A percentile compares a stretch with the other conserved stretches of the same genome.
These are phyloP conservation scores for Psittacula derbiana DNA, from an alignment of 2,797 vertebrate species.

Conservation along the genomic window DNA sequence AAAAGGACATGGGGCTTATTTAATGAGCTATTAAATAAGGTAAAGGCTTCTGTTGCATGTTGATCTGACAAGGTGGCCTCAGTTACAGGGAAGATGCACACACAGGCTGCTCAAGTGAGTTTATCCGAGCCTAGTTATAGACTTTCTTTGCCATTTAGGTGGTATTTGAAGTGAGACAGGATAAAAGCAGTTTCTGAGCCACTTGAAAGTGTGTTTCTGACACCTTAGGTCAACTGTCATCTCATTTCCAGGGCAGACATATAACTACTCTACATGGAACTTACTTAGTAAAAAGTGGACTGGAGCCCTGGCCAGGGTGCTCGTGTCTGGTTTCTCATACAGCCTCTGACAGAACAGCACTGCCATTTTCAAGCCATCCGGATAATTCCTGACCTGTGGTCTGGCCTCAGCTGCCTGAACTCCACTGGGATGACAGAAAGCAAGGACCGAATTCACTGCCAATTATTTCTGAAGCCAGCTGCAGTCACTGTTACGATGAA, in stretches of 20 bases:
- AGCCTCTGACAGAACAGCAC: not conserved
- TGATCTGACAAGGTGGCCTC: not conserved
- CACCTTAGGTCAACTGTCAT: slow-evolving; percentile 38
- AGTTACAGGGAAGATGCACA: not conserved
- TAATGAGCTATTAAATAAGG: slow-evolving; percentile 23
- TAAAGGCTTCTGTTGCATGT: not conserved
- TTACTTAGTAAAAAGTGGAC: not conserved
- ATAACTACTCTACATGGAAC: not conserved
- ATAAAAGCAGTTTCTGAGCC: slow-evolving; percentile 15
- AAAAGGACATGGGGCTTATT: not conserved
- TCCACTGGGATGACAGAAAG: not conserved
- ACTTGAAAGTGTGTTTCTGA: slow-evolving; percentile 33
- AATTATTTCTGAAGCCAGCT: slow-evolving; percentile 23
- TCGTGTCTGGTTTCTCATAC: not conserved
- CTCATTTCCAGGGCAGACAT: slow-evolving; percentile 23
- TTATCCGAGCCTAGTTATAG: not conserved
- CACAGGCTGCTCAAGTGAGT: not conserved
- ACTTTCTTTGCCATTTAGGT: slow-evolving; percentile 44
- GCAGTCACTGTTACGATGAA: not conserved
- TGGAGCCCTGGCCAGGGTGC: not conserved
- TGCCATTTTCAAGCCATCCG: not conserved
- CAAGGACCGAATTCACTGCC: not conserved
- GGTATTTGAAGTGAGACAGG: slow-evolving; percentile 32
- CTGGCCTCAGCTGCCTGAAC: not conserved
- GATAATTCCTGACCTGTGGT: not conserved